Evolutionary conservation across 2,888 invertebrate species (phyloP).

Genomic region (Coleophora flavipennella): DNA sequence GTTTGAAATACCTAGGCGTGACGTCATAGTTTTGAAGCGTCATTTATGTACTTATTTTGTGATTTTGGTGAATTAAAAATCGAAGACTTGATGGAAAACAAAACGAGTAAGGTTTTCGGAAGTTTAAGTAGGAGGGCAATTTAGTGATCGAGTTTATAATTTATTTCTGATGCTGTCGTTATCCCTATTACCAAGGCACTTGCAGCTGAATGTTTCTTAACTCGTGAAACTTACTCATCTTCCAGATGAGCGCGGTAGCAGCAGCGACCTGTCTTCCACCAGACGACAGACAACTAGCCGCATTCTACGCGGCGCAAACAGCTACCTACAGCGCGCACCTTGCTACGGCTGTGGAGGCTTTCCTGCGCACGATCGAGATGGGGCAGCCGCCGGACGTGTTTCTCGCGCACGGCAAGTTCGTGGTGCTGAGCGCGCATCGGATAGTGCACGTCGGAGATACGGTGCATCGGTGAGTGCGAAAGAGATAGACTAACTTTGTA

Average conservation of each 20-base stretch:
- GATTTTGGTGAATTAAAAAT: too few relatives aligned
- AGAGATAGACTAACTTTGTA: too few relatives aligned
- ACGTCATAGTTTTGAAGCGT: too few relatives aligned
- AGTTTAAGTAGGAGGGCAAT: too few relatives aligned
- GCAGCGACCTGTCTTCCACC: constrained; percentile 74
- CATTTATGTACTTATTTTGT: too few relatives aligned
- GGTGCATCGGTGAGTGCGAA: constrained; percentile 73
- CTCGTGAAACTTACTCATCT: background rate
- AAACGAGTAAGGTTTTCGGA: too few relatives aligned
- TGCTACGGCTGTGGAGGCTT: constrained; percentile 92
- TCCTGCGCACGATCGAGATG: constrained; percentile 91
- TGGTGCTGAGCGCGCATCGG: constrained; percentile 93
- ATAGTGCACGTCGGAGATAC: constrained; percentile 96
- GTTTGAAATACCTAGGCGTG: too few relatives aligned
- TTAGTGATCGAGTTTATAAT: too few relatives aligned
- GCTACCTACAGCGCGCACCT: constrained; percentile 88
- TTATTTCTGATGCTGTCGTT: too few relatives aligned
- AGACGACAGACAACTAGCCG: constrained; percentile 87
- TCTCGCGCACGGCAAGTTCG: constrained; percentile 94
- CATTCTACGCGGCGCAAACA: constrained; percentile 90
- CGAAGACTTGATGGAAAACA: too few relatives aligned
- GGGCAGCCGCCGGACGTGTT: constrained; percentile 95
- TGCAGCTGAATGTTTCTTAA: background rate
- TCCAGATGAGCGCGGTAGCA: constrained; percentile 64
- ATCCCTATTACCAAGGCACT: too few relatives aligned